A percentile compares a stretch with the other conserved stretches of the same genome.
phyloP scores from a whole-genome alignment of 1,140 invertebrate genomes.

The Danaus melanippus region DNA sequence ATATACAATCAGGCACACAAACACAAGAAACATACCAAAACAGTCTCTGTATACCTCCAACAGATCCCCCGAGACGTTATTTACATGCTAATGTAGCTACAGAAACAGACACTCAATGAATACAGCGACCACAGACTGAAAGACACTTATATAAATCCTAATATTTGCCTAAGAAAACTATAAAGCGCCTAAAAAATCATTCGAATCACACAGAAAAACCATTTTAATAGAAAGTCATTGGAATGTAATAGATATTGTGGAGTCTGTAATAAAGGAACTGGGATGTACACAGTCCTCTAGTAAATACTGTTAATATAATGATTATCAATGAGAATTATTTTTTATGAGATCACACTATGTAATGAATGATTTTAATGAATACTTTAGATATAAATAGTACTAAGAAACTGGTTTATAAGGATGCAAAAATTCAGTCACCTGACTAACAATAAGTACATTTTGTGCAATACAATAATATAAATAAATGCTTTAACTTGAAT shows the following conservation, averaged over 20 bases:
- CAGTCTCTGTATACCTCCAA: slow-evolving; percentile 23
- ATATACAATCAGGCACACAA: slow-evolving; percentile 48
- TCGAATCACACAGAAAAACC: slow-evolving; percentile 44
- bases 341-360: slow-evolving; percentile 59
- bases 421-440: slow-evolving; percentile 29
- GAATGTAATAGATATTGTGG: slow-evolving; percentile 58
- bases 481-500: slow-evolving; percentile 60
- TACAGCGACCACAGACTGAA: slow-evolving; percentile 36
- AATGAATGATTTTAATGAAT: slow-evolving; percentile 35
- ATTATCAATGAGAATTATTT: neutral
- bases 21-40: slow-evolving; percentile 39
- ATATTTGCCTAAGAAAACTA: slow-evolving; percentile 41
- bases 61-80: slow-evolving; percentile 47
- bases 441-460: slow-evolving; percentile 69
- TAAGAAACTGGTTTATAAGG: slow-evolving; percentile 28
- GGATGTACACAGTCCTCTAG: slow-evolving; percentile 27
- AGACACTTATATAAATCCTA: slow-evolving; percentile 50
- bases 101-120: slow-evolving; percentile 48
- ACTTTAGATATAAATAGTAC: slow-evolving; percentile 24
- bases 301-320: slow-evolving; percentile 27
- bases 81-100: slow-evolving; percentile 46
- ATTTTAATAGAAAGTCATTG: slow-evolving; percentile 50
- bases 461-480: slow-evolving; percentile 61
- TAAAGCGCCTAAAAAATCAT: slow-evolving; percentile 39
- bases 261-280: slow-evolving; percentile 32